These are phyloP conservation scores for Phrynocephalus vlangalii DNA, from an alignment of 2,797 vertebrate genomes.

Conservation along the genomic window DNA sequence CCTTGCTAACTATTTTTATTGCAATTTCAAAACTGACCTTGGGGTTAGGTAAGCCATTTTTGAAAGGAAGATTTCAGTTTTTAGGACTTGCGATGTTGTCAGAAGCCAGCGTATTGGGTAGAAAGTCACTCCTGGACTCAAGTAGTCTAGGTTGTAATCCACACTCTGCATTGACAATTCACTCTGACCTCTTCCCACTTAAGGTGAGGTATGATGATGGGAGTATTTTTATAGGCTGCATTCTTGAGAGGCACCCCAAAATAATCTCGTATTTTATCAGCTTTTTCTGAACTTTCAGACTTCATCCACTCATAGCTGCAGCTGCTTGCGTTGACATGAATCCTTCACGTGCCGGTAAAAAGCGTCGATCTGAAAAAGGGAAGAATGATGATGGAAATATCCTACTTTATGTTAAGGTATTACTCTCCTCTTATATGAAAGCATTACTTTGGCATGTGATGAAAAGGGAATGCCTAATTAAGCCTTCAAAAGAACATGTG, in stretches of 20 bases:
- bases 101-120: too few relatives aligned
- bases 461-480: background rate
- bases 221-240: background rate
- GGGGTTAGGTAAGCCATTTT: too few relatives aligned
- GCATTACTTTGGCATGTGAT: background rate
- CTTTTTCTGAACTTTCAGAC: background rate
- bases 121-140: too few relatives aligned
- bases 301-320: background rate
- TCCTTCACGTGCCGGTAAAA: background rate
- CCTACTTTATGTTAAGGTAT: background rate
- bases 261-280: background rate
- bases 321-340: background rate
- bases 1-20: too few relatives aligned
- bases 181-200: background rate
- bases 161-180: too few relatives aligned
- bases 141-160: too few relatives aligned
- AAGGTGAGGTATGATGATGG: background rate
- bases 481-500: background rate
- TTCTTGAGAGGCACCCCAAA: background rate
- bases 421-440: background rate
- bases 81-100: too few relatives aligned
- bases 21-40: too few relatives aligned
- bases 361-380: background rate
- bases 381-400: conserved; percentile 9
- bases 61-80: too few relatives aligned